Evolutionary conservation across 2,113 vertebrate genomes (phyloP).

Genomic region (Pelvicachromis taeniatus): DNA sequence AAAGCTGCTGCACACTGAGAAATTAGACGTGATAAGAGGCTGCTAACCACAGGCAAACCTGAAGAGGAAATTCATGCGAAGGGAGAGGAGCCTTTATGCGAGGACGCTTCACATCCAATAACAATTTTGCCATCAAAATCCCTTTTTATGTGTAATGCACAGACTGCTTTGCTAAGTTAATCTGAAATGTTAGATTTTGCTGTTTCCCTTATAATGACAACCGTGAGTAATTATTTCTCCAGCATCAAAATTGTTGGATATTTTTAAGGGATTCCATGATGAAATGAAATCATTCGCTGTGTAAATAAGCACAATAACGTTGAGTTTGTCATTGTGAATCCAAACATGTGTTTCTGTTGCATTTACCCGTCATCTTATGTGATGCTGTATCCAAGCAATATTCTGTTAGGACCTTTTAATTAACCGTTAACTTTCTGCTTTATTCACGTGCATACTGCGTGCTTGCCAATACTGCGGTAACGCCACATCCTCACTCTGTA

Average conservation of each 20-base stretch:
- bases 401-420: not conserved
- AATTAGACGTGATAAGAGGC: not conserved
- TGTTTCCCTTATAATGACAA: not conserved
- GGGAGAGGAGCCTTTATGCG: slow-evolving; percentile 10
- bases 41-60: slow-evolving; percentile 15
- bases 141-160: not conserved
- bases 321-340: not conserved
- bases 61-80: slow-evolving; percentile 31
- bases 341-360: not conserved
- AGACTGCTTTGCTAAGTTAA: not conserved
- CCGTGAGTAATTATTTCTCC: too few relatives aligned
- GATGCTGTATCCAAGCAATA: not conserved
- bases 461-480: not conserved
- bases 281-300: fast-evolving
- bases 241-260: too few relatives aligned
- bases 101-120: slow-evolving; percentile 34
- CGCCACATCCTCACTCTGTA: not conserved
- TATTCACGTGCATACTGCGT: not conserved
- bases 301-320: not conserved
- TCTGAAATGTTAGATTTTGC: not conserved
- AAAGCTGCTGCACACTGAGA: not conserved
- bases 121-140: slow-evolving; percentile 8
- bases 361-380: fast-evolving
- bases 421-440: not conserved
- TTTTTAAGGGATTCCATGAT: not conserved